These are phyloP conservation scores for Nomada goodeniana DNA, from an alignment of 2,888 invertebrate species.

Conservation along the genomic window DNA sequence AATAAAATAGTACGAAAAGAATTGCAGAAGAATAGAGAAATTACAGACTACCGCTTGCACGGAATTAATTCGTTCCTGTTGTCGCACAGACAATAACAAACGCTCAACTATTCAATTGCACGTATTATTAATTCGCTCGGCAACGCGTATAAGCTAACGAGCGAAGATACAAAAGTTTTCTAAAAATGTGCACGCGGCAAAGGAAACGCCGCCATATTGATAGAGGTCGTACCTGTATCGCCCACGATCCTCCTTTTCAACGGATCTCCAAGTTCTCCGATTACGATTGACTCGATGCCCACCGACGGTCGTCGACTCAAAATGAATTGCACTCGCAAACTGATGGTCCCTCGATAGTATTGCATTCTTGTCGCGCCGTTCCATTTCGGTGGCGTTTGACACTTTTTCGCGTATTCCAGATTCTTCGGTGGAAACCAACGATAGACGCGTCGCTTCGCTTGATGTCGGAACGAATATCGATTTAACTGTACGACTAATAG, in stretches of 20 bases:
- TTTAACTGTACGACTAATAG: slow-evolving; percentile 27
- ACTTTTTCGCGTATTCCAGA: neutral
- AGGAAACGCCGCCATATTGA: neutral
- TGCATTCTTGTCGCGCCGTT: slow-evolving; percentile 28
- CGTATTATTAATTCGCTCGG: neutral
- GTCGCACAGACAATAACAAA: too few species aligned
- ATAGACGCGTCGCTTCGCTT: slow-evolving; percentile 14
- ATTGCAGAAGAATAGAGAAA: too few species aligned
- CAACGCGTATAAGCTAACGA: neutral
- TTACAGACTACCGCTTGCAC: too few species aligned
- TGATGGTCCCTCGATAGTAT: slow-evolving; percentile 64
- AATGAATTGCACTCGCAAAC: slow-evolving; percentile 50
- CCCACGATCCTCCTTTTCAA: slow-evolving; percentile 2
- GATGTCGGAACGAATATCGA: slow-evolving; percentile 47
- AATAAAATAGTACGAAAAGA: too few species aligned
- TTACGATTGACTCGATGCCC: slow-evolving; percentile 2
- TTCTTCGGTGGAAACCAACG: slow-evolving; percentile 9
- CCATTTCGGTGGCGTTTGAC: neutral
- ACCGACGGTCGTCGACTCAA: slow-evolving; percentile 13
- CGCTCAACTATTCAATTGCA: neutral
- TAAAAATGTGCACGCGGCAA: neutral
- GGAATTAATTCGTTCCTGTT: too few species aligned
- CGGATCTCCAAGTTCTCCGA: neutral
- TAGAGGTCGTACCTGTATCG: neutral
- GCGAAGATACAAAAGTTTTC: neutral